Evolutionary conservation across 2,113 vertebrate genomes (phyloP), one percentile per base, ranked within the genome.

Genomic region (Pholis gunnellus): DNA sequence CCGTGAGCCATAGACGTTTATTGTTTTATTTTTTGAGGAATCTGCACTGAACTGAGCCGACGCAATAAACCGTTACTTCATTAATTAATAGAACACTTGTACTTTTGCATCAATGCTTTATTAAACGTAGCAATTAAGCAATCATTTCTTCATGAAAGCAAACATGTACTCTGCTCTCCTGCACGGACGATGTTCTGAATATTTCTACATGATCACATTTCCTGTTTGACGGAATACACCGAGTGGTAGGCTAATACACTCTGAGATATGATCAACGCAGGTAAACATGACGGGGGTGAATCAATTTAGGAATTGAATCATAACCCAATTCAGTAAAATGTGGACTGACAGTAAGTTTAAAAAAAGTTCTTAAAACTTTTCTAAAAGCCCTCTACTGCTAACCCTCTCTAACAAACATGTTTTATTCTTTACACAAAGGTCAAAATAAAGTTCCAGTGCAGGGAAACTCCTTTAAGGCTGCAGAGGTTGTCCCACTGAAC

Each of bases 401-500:
- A 46, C n/a, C 29, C 44, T 82, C 54, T 72, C 40, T 15, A 44
- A 48, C 27, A 34, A 72, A 66, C 36, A 5, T n/a, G 10, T 56
- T 0, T 40, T 38, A 27, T 18, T 87, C 5, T 64, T 25, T 50
- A 6, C 5, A 61, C n/a, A 52, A 50, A 42, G 57, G 69, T 77
- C 61, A 72, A 70, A 81, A 85, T 20, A 69, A 81, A 81, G 79
- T 87, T 82, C 71, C 9, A 54, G 42, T 31, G 81, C 54, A 42
- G 31, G 79, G 73, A 74, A 85, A 84, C 88, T 89, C 83, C 78
- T 88, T 59, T 46, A 50, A 78, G 77, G 78, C 71, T 75, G 75
- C 79, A 87, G 84, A 88, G 88, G 82, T 85, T 87, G 69, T 89
- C 90, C 79, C 72, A 83, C 84, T 81, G 82, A 91, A 90, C 87